phyloP scores from a whole-genome alignment of 2,888 invertebrate species.

The Cloeon dipterum region DNA sequence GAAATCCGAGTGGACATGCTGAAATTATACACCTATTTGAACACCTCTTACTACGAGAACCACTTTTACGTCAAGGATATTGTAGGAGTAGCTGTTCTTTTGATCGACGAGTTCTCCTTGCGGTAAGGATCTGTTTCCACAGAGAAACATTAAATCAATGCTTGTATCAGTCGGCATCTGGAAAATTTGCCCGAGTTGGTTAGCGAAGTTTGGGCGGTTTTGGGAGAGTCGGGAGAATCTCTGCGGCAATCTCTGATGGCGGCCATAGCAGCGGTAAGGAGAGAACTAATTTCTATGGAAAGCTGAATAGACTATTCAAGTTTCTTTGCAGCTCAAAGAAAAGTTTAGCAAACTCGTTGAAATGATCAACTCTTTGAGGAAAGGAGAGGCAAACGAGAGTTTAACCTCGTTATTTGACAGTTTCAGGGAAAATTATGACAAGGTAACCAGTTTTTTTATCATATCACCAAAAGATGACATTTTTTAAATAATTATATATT shows the following conservation, averaged over 20 bases:
- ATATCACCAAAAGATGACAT: not conserved
- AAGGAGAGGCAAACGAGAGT: constrained; percentile 52
- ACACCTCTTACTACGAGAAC: constrained; percentile 54
- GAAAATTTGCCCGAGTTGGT: constrained; percentile 57
- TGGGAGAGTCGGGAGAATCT: constrained; percentile 64
- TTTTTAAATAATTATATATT: constrained; percentile 2
- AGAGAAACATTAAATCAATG: not conserved
- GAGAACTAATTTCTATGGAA: too few species aligned
- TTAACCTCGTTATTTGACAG: constrained; percentile 41
- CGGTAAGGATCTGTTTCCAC: constrained; percentile 8
- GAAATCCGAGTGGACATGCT: constrained; percentile 49
- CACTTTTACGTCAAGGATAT: constrained; percentile 68
- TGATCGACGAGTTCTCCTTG: constrained; percentile 49
- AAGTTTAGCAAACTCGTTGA: constrained; percentile 47
- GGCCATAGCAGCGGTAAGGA: constrained; percentile 38
- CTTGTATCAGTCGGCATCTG: constrained; percentile 38
- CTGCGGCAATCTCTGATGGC: constrained; percentile 50
- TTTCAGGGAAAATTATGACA: constrained; percentile 52
- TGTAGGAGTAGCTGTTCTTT: constrained; percentile 38
- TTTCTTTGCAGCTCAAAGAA: constrained; percentile 33
- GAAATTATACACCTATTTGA: constrained; percentile 41
- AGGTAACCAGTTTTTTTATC: constrained; percentile 10
- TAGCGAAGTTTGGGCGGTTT: constrained; percentile 61
- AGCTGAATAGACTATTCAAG: too few species aligned
- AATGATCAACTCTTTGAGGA: constrained; percentile 41